These are phyloP conservation scores for Mobula birostris DNA, from an alignment of 2,113 vertebrate species.

Conservation along the genomic window DNA sequence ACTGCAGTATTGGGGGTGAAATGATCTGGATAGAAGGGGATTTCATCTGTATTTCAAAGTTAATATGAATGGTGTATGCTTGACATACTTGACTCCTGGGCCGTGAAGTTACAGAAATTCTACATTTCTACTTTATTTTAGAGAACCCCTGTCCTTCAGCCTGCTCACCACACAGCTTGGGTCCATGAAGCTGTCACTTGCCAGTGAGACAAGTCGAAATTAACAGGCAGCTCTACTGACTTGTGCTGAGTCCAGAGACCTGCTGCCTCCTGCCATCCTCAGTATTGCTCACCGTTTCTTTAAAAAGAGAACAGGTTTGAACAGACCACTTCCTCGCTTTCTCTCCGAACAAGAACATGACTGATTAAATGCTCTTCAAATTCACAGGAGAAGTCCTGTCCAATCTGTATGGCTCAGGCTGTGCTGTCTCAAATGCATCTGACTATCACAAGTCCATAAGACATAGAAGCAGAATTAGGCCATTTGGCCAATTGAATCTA, in stretches of 20 bases:
- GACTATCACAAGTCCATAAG: not conserved
- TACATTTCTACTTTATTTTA: not conserved
- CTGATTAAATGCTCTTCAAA: not conserved
- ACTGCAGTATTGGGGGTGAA: not conserved
- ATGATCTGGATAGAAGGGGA: not conserved
- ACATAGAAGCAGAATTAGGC: too few relatives aligned
- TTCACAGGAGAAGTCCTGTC: not conserved
- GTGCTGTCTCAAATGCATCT: not conserved
- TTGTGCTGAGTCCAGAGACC: not conserved
- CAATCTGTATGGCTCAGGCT: not conserved
- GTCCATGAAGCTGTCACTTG: not conserved
- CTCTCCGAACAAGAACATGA: not conserved
- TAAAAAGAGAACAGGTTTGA: not conserved
- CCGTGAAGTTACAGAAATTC: not conserved
- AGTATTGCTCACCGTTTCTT: not conserved
- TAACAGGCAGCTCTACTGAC: not conserved
- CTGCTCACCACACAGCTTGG: not conserved
- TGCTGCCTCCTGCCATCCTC: not conserved
- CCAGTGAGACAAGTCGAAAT: not conserved
- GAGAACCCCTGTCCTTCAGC: not conserved
- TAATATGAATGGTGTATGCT: not conserved
- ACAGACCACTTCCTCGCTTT: not conserved
- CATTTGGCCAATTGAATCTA: too few relatives aligned
- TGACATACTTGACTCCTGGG: not conserved
- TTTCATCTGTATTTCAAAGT: not conserved